phyloP scores from a whole-genome alignment of 2,113 vertebrate species.

The Ptilonorhynchus violaceus region DNA sequence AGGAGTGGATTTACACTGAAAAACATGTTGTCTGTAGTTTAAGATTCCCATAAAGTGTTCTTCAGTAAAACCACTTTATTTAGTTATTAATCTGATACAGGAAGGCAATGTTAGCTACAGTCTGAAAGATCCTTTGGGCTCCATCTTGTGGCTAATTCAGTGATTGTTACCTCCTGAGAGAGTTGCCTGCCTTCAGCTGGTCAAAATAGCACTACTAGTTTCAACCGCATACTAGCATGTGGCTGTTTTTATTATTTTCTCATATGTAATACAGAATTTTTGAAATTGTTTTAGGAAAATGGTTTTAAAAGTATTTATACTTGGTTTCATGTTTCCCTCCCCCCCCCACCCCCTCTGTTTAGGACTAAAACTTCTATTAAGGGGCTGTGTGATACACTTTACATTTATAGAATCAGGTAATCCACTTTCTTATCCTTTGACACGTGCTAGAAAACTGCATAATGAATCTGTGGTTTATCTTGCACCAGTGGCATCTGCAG shows the following conservation, averaged over 20 bases:
- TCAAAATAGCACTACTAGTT: not conserved
- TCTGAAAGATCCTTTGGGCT: not conserved
- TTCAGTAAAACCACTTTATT: not conserved
- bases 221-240: not conserved
- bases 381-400: not conserved
- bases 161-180: not conserved
- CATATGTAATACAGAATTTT: not conserved
- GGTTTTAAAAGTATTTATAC: accelerated
- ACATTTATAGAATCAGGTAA: not conserved
- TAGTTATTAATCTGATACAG: not conserved
- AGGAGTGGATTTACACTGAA: not conserved
- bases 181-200: not conserved
- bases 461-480: not conserved
- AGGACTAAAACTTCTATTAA: not conserved
- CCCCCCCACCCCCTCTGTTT: no score
- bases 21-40: not conserved
- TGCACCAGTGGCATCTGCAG: not conserved
- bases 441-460: not conserved
- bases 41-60: not conserved
- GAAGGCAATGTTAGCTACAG: not conserved
- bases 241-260: not conserved
- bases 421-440: not conserved
- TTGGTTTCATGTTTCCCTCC: not conserved
- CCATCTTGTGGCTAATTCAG: constrained; percentile 31
- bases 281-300: not conserved